Base-by-base conservation (phyloP, 2,113 vertebrate species). In the Bettongia penicillata region DNA sequence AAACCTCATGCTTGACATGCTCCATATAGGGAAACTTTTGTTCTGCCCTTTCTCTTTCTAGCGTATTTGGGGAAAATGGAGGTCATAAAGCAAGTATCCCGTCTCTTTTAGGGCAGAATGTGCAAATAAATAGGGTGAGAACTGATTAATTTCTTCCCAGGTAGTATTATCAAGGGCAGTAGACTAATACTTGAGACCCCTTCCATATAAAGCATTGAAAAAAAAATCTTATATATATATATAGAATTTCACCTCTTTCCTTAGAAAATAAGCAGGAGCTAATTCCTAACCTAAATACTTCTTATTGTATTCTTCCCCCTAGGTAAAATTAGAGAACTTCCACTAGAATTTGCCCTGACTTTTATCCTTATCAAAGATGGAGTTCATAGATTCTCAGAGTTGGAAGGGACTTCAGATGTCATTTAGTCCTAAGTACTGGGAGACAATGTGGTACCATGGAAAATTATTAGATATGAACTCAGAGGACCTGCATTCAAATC, bases 321-420 rank as follows among this genome's bases (percentile, higher is more conserved):
- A 23, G 53, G 23, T 51, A n/a, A 43, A 61, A 61, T 53, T 92
- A 55, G 47, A 19, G 61, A 55, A 90, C 90, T 96, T 92, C 77
- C 23, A 91, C 28, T 50, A 37, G 51, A 94, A 90, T 1, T 93
- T 93, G 28, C 90, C 50, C 10, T 89, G 53, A 50, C 31, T 52
- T 93, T 95, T 43, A 19, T 94, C 51, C 48, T 22, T 43, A 84
- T 84, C n/a, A 43, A n/a, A 43, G 68, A 43, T 43, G n/a, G n/a
- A 43, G n/a, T 43, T 84, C 68, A 84, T 84, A n/a, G n/a, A 22
- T 43, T 84, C 37, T 84, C 37, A n/a, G 14, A n/a, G 37, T 19
- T n/a, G 61, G 61, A n/a, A 77, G 61, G 12, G 68, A 77, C 5
- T 14, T 77, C 68, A 84, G 5, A 84, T 84, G 5, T 22, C 16